Percentiles rank a stretch among this genome's conserved stretches.
phyloP scores from a whole-genome alignment of 2,888 invertebrate genomes.

The Plagodis pulveraria region DNA sequence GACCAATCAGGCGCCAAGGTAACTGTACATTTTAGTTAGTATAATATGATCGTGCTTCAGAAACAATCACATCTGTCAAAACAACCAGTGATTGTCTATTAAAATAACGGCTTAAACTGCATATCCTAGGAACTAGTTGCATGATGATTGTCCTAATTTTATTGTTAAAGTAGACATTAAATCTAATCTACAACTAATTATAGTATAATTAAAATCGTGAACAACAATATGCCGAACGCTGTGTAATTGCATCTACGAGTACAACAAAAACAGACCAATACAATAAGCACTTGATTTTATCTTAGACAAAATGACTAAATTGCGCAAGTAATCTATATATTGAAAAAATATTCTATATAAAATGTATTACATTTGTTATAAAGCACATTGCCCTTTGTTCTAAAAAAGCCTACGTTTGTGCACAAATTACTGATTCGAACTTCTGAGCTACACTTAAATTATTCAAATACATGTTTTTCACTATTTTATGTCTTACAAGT shows the following conservation, averaged over 20 bases:
- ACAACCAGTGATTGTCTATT: background rate
- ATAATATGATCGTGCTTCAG: no score
- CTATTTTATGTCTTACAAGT: no score
- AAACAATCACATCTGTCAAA: background rate
- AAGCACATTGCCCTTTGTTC: no score
- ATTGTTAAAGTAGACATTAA: conserved; percentile 11
- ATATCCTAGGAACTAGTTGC: conserved; percentile 6
- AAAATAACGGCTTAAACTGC: conserved; percentile 10
- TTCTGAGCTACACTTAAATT: no score
- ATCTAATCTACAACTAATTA: conserved; percentile 22
- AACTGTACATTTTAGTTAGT: no score
- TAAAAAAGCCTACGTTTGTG: no score
- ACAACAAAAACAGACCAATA: conserved; percentile 23
- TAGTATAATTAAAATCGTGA: conserved; percentile 24
- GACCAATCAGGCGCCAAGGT: no score
- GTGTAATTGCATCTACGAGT: conserved; percentile 18
- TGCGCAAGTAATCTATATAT: conserved; percentile 26
- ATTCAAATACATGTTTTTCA: no score
- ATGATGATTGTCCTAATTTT: conserved; percentile 9
- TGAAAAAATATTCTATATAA: no score
- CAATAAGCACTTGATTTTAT: conserved; percentile 38
- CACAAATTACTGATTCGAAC: no score
- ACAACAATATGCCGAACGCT: conserved; percentile 20
- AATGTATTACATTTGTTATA: no score
- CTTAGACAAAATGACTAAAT: conserved; percentile 30